Evolutionary conservation across 2,113 vertebrate species (phyloP).

Genomic region (Anarhynchus alexandrinus): DNA sequence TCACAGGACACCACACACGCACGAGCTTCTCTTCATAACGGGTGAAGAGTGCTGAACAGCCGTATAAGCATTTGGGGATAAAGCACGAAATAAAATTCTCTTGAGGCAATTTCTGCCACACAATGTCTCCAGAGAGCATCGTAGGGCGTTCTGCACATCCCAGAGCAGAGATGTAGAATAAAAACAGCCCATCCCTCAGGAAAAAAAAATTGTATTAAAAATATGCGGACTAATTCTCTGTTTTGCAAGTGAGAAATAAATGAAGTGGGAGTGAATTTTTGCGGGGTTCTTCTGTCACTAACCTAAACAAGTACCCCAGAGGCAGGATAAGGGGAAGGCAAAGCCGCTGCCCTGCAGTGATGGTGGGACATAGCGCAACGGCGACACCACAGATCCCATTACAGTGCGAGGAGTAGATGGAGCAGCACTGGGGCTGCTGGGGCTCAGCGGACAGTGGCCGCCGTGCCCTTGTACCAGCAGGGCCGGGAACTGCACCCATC

Average conservation of each 20-base stretch:
- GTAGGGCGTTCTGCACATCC: background rate
- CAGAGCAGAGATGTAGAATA: background rate
- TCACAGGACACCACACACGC: background rate
- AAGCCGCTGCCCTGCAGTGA: background rate
- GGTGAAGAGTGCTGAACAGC: background rate
- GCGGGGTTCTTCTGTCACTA: background rate
- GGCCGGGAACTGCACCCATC: background rate
- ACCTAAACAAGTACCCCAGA: background rate
- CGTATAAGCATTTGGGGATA: background rate
- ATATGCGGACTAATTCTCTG: background rate
- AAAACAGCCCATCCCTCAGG: background rate
- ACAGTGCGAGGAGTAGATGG: fast-evolving
- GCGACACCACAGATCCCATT: fast-evolving
- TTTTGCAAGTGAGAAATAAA: background rate
- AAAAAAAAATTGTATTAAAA: background rate
- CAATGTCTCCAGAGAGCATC: background rate
- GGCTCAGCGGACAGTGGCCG: background rate
- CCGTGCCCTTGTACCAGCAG: background rate
- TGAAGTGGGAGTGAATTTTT: background rate
- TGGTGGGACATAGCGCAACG: fast-evolving
- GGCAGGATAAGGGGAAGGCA: background rate
- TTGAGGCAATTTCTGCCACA: background rate
- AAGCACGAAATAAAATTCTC: background rate
- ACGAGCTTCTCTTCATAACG: background rate
- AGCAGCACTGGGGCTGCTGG: background rate